phyloP scores from a whole-genome alignment of 2,113 vertebrate genomes.

The Arizona elegans region DNA sequence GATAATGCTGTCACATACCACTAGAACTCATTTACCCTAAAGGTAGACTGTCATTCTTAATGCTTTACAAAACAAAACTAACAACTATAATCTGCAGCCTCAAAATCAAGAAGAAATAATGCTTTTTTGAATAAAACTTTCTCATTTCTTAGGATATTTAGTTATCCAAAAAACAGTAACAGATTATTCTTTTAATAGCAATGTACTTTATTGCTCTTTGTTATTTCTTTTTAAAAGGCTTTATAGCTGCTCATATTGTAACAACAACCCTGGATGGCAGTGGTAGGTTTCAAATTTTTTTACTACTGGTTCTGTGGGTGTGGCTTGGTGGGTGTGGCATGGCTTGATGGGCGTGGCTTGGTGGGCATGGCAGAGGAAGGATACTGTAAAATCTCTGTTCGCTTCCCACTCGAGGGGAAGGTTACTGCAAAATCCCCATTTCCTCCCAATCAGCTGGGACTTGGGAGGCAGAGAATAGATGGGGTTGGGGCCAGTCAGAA shows the following conservation, averaged over 20 bases:
- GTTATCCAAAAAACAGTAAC: constrained; percentile 22
- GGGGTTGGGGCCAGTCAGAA: no score
- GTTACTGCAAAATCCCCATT: no score
- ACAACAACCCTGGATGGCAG: neutral
- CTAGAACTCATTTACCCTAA: neutral
- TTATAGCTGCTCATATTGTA: neutral
- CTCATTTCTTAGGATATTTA: constrained; percentile 27
- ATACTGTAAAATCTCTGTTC: no score
- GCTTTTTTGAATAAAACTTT: neutral
- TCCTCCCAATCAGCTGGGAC: no score
- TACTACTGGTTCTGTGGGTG: no score
- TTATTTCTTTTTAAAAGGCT: neutral
- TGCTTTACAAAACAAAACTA: neutral
- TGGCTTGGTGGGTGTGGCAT: no score
- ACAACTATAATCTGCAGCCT: neutral
- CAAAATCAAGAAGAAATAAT: neutral
- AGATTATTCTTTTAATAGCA: constrained; percentile 30
- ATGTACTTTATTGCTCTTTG: neutral
- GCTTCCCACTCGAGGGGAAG: no score
- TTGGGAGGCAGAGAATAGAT: no score
- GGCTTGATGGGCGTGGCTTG: no score
- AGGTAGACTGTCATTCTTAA: neutral
- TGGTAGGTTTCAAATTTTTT: no score
- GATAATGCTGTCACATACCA: neutral
- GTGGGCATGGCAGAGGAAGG: no score